phyloP scores from a whole-genome alignment of 1,140 invertebrate species.

The Eufriesea mexicana region DNA sequence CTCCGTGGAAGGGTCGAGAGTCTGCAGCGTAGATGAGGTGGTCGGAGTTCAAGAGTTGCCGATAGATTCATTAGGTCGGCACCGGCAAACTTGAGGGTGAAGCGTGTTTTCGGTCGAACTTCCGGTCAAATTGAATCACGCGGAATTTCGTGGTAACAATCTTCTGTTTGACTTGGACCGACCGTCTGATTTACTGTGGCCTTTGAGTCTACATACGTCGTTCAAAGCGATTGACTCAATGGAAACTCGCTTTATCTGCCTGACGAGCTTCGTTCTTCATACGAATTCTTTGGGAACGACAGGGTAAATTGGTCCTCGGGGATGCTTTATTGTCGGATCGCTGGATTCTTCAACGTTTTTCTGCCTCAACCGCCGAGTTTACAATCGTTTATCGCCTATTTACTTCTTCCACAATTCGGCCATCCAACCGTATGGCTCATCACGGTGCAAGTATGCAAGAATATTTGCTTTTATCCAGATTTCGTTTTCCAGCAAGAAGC shows the following conservation, averaged over 20 bases:
- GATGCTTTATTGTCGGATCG: background rate
- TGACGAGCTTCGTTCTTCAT: background rate
- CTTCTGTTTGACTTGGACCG: slow-evolving; percentile 74
- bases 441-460: no score
- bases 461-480: no score
- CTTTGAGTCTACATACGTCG: slow-evolving; percentile 24
- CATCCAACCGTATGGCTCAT: no score
- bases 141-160: slow-evolving; percentile 71
- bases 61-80: slow-evolving; percentile 64
- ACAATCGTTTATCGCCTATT: no score
- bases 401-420: no score
- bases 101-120: slow-evolving; percentile 63
- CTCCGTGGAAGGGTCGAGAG: slow-evolving; percentile 14
- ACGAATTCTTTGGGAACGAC: background rate
- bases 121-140: slow-evolving; percentile 73
- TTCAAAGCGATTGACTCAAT: slow-evolving; percentile 13
- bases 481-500: no score
- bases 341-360: background rate
- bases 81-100: slow-evolving; percentile 18
- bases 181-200: slow-evolving; percentile 66
- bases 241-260: slow-evolving; percentile 4
- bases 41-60: slow-evolving; percentile 45
- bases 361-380: background rate
- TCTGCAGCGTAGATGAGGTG: background rate
- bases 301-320: background rate